Conservation (phyloP, 1,140 invertebrate genomes). For the Drosophila ananassae region DNA sequence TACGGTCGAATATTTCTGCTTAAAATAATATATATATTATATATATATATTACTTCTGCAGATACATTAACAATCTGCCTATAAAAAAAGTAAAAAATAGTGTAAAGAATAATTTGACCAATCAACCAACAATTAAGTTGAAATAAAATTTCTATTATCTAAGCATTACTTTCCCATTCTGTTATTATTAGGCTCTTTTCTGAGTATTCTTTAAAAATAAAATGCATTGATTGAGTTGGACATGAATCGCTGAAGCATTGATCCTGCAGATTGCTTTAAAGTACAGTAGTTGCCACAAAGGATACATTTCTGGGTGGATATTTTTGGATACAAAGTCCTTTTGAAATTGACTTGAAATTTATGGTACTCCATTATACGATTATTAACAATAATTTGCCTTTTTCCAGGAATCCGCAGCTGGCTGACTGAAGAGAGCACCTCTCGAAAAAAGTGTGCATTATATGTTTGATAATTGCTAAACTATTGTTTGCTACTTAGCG, state of each 20-base stretch:
- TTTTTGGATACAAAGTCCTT: constrained; percentile 11
- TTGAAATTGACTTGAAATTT: constrained; percentile 53
- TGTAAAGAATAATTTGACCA: background rate
- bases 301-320: constrained; percentile 3
- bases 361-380: constrained; percentile 42
- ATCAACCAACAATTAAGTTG: background rate
- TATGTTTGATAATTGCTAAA: constrained; percentile 52
- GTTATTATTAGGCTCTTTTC: constrained; percentile 33
- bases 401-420: constrained; percentile 35
- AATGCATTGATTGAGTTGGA: constrained; percentile 13
- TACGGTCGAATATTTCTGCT: too few species aligned
- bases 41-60: too few species aligned
- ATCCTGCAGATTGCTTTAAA: background rate
- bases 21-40: too few species aligned
- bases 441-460: constrained; percentile 32
- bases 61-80: too few species aligned
- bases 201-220: constrained; percentile 31
- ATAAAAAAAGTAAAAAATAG: too few species aligned
- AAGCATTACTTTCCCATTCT: constrained; percentile 35
- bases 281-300: constrained; percentile 18
- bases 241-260: constrained; percentile 1
- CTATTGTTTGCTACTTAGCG: constrained; percentile 61
- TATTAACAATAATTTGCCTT: constrained; percentile 59
- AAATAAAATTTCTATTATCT: constrained; percentile 21
- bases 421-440: constrained; percentile 25